A percentile compares a stretch with the other conserved stretches of the same genome.
phyloP scores from a whole-genome alignment of 2,888 invertebrate genomes.

The Zonitis immaculata region DNA sequence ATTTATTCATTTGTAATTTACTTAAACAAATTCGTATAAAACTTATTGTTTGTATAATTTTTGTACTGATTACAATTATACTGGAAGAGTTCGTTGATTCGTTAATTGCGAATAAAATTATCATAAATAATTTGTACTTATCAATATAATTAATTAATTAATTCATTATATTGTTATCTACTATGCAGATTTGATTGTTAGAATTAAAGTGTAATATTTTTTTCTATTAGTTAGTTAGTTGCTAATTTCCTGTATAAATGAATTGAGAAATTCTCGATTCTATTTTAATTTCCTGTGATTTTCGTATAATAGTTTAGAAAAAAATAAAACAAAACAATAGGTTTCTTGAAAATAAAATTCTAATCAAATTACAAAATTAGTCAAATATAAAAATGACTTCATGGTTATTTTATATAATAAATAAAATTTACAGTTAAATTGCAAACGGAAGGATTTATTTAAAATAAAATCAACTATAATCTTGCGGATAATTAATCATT shows the following conservation, averaged over 20 bases:
- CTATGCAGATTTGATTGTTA: neutral
- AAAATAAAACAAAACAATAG: neutral
- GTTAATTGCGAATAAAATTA: conserved; percentile 7
- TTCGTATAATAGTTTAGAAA: neutral
- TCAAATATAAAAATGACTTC: neutral
- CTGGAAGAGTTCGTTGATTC: conserved; percentile 3
- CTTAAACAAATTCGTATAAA: no score
- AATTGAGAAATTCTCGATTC: neutral
- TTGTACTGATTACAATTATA: neutral
- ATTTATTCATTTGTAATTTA: no score
- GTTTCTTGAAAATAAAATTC: no score
- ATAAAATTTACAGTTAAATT: neutral
- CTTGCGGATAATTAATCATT: no score
- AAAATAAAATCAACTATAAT: no score
- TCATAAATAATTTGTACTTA: neutral
- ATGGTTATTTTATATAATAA: neutral
- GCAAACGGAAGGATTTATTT: neutral
- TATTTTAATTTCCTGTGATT: conserved; percentile 2
- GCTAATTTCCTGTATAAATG: neutral
- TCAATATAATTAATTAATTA: no score
- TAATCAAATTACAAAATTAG: neutral
- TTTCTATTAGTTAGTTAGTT: neutral
- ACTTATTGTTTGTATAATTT: no score
- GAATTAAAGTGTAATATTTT: no score
- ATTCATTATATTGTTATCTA: no score